Percentiles rank a stretch among this genome's conserved stretches.
Evolutionary conservation across 2,888 invertebrate species (phyloP).

Genomic region (Latrodectus elegans): DNA sequence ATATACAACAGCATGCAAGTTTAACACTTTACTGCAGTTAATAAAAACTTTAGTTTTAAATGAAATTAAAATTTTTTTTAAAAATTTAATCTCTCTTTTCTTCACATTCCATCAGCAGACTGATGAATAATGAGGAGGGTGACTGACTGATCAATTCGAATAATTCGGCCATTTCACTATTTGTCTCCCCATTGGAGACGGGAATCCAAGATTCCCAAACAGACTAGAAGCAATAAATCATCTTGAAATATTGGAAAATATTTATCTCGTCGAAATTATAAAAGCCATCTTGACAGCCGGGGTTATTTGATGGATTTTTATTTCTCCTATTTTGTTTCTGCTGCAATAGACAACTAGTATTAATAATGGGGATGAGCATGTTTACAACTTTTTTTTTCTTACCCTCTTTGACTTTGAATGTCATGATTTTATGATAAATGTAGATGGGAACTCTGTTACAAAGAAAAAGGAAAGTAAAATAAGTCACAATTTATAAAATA

Average conservation of each 20-base stretch:
- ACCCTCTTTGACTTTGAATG: background rate
- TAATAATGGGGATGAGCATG: background rate
- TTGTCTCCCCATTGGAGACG: background rate
- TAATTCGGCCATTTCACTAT: background rate
- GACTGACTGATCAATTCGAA: background rate
- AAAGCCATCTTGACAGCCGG: slow-evolving; percentile 2
- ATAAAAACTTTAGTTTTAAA: too few relatives aligned
- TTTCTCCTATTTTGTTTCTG: background rate
- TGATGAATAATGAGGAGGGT: background rate
- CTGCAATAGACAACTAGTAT: background rate
- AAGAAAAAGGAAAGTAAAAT: too few relatives aligned
- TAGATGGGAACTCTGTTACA: too few relatives aligned
- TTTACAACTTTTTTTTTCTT: background rate
- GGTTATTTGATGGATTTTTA: slow-evolving; percentile 21
- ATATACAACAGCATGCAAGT: too few relatives aligned
- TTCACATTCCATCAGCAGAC: background rate
- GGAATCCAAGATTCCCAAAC: background rate
- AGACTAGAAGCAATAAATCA: slow-evolving; percentile 31
- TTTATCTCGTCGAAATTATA: slow-evolving; percentile 16
- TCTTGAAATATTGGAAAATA: slow-evolving; percentile 17
- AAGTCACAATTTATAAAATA: too few relatives aligned
- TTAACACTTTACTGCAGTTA: too few relatives aligned
- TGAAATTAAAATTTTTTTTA: too few relatives aligned
- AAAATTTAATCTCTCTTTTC: too few relatives aligned
- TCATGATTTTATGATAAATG: too few relatives aligned